Evolutionary conservation across 2,797 vertebrate genomes (phyloP).

Genomic region (Micrastur ruficollis): DNA sequence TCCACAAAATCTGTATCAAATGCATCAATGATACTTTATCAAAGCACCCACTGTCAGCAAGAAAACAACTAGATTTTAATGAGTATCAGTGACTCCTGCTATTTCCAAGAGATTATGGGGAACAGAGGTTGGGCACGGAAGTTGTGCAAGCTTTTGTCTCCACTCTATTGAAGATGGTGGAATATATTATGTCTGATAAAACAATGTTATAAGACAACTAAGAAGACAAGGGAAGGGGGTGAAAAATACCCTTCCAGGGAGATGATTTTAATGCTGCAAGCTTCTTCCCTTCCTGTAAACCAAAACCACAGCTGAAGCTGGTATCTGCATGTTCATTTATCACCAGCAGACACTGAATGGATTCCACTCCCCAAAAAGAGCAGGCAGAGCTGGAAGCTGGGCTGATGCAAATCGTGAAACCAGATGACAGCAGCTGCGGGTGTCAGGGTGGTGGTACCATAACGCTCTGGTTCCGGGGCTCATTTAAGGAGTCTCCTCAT

Average conservation of each 20-base stretch:
- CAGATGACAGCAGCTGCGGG: background rate
- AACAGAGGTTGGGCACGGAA: background rate
- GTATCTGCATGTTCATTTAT: background rate
- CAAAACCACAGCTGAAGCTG: background rate
- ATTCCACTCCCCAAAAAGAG: fast-evolving
- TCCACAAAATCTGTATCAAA: background rate
- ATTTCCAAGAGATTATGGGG: background rate
- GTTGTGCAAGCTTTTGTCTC: background rate
- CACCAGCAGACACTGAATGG: background rate
- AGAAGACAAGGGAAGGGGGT: background rate
- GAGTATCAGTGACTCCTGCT: background rate
- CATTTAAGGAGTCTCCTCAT: background rate
- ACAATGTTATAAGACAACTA: background rate
- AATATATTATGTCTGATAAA: background rate
- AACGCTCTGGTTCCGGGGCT: background rate
- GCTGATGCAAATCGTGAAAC: background rate
- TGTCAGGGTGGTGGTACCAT: background rate
- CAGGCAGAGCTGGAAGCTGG: background rate
- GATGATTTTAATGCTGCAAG: background rate
- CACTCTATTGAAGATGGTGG: background rate
- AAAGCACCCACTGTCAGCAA: background rate
- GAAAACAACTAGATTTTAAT: background rate
- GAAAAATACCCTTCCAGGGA: background rate
- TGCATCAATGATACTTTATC: background rate
- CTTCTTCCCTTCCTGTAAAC: background rate